These are phyloP conservation scores for Liparis tanakae DNA, from an alignment of 2,797 vertebrate species.

Conservation along the genomic window DNA sequence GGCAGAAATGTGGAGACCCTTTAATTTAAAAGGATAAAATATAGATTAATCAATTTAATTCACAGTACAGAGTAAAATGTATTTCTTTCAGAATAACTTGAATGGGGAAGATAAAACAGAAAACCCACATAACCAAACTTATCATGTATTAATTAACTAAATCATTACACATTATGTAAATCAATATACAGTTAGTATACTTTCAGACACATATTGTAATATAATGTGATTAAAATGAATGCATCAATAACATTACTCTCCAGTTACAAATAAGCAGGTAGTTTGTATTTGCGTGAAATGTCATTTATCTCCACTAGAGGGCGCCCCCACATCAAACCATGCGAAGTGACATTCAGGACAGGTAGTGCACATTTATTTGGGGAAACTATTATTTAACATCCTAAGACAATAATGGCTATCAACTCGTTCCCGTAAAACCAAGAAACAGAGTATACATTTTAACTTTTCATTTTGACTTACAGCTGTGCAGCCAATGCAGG, in stretches of 20 bases:
- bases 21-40: background rate
- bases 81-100: background rate
- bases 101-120: background rate
- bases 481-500: background rate
- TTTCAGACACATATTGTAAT: background rate
- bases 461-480: background rate
- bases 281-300: background rate
- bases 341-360: background rate
- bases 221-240: slow-evolving; percentile 13
- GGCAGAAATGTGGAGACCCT: background rate
- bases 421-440: background rate
- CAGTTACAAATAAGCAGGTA: background rate
- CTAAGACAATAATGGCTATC: background rate
- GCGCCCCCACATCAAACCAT: slow-evolving; percentile 23
- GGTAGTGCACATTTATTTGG: slow-evolving; percentile 31
- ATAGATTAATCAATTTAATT: background rate
- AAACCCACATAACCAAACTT: fast-evolving
- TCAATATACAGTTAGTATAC: background rate
- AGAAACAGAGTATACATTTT: background rate
- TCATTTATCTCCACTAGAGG: slow-evolving; percentile 54
- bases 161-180: background rate
- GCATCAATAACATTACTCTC: background rate
- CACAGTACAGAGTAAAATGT: background rate
- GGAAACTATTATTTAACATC: slow-evolving; percentile 28
- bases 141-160: background rate